Base-by-base conservation (phyloP, 2,888 invertebrate species). In the Julus scandinavius region DNA sequence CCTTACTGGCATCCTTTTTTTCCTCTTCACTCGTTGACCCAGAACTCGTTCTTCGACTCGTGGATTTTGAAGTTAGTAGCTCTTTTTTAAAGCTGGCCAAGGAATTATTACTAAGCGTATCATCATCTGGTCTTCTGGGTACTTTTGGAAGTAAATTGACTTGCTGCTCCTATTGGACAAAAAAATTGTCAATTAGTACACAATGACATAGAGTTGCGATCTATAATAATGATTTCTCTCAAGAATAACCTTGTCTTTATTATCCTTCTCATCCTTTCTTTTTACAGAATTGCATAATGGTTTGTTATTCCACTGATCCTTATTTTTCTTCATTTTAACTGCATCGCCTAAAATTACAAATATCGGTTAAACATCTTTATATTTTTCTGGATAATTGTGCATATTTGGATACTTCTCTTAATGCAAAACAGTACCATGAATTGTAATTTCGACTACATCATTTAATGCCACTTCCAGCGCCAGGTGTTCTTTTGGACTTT, bases 371-470 rank as follows among this genome's bases (percentile, higher is more conserved):
- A 11, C 2, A 3, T 7, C n/a, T 72, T 40, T 13, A 83, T n/a
- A 11, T 83, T 29, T 83, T n/a, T 15, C 40, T 29, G 29, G 29
- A 29, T 29, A 29, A 83, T 54, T 3, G 15, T 15, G 4, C 13
- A 54, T 15, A 15, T 50, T 50, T 50, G 29, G 29, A 50, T 54
- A 17, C 17, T 54, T 1, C 54, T 54, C 15, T 54, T 4, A 17
- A 17, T 54, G 54, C 13, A 54, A 29, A 1, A 29, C 29, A 29
- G 29, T 72, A 90, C 97, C 97, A 93, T 97, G 97, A 93, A 97
- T 97, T 87, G 97, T 97, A 92, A 97, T 97, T 93, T 97, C 97
- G 96, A 97, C 97, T 90, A 97, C 97, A 92, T 97, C 97, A 86
- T 97, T 97, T 91, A 97, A 97, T 90, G 97, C 97, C 90, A 97